A percentile compares a stretch with the other conserved stretches of the same genome.
Evolutionary conservation across 2,888 invertebrate genomes (phyloP).

Genomic region (Leucophenga maculata): DNA sequence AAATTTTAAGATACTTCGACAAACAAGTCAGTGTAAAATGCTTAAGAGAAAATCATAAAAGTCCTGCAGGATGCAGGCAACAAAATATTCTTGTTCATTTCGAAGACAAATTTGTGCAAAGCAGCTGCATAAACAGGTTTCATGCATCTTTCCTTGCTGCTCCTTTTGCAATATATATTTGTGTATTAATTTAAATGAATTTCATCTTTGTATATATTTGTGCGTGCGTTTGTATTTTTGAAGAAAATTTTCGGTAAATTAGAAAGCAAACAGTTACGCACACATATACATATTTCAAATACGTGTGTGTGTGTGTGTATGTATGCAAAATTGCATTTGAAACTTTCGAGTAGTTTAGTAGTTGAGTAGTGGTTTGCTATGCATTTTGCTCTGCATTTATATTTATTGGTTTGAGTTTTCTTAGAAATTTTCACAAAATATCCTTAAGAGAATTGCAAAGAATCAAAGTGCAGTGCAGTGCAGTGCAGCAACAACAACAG

Average conservation of each 20-base stretch:
- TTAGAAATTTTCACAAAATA: slow-evolving; percentile 58
- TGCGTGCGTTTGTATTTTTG: neutral
- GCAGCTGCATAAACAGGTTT: no score
- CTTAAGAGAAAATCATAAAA: no score
- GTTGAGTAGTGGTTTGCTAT: slow-evolving; percentile 35
- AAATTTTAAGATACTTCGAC: neutral
- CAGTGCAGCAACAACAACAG: slow-evolving; percentile 38
- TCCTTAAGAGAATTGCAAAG: slow-evolving; percentile 50
- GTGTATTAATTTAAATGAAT: no score
- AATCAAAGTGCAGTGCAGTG: slow-evolving; percentile 48
- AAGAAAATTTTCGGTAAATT: no score
- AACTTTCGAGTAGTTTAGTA: neutral
- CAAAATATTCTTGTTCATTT: no score
- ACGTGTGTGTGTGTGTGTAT: neutral
- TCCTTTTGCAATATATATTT: neutral
- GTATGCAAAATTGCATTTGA: slow-evolving; percentile 38
- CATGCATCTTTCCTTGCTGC: no score
- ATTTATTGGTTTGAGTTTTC: slow-evolving; percentile 60
- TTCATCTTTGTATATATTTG: neutral
- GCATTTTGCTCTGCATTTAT: slow-evolving; percentile 41
- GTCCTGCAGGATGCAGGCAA: no score
- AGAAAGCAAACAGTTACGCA: no score
- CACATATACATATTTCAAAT: neutral
- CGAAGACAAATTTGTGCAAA: no score
- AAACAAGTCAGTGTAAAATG: neutral